These are phyloP conservation scores for Xenopus laevis DNA, from an alignment of 2,113 vertebrate species.

Conservation along the genomic window DNA sequence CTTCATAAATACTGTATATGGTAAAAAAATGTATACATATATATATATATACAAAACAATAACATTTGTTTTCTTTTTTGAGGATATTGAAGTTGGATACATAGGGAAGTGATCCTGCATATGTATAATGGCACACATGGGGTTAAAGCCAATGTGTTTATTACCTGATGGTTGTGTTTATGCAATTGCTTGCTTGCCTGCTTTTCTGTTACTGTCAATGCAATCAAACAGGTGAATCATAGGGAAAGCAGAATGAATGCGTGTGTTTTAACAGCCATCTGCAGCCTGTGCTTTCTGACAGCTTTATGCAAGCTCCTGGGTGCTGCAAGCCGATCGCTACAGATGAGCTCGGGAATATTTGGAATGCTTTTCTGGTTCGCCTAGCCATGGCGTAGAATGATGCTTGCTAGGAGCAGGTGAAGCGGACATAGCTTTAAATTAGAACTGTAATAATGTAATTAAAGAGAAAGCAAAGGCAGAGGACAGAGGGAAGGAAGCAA, in stretches of 20 bases:
- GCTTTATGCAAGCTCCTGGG: conserved; percentile 58
- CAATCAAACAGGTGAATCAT: background rate
- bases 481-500: conserved; percentile 42
- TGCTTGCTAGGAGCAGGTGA: conserved; percentile 50
- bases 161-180: no score
- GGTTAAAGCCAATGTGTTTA: no score
- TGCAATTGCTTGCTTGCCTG: no score
- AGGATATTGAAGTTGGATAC: no score
- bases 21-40: no score
- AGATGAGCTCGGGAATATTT: conserved; percentile 38
- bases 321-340: conserved; percentile 46
- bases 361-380: conserved; percentile 24
- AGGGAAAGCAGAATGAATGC: background rate
- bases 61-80: no score
- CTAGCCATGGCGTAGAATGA: background rate
- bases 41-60: no score
- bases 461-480: conserved; percentile 30
- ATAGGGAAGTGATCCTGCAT: no score
- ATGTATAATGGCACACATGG: no score
- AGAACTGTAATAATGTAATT: background rate
- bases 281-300: conserved; percentile 5
- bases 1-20: no score
- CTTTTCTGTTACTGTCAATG: background rate
- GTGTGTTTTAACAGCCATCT: conserved; percentile 4
- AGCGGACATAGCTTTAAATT: conserved; percentile 21